A percentile compares a stretch with the other conserved stretches of the same genome.
These are phyloP conservation scores for Xylophagus ater DNA, from an alignment of 2,888 invertebrate genomes.

Conservation along the genomic window DNA sequence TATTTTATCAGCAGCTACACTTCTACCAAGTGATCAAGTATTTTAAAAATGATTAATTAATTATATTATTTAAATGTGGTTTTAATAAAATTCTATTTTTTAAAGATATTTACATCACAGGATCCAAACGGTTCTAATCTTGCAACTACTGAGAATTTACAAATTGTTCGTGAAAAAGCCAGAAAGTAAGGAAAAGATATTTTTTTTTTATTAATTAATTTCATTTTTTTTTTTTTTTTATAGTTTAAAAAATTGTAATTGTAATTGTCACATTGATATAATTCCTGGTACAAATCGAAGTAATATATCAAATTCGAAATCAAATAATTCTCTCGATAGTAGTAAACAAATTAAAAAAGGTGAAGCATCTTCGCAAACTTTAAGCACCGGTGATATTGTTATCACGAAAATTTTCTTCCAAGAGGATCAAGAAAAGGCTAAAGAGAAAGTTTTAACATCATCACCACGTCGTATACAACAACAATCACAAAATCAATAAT, in stretches of 20 bases:
- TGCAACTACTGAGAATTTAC: slow-evolving; percentile 36
- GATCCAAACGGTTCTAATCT: slow-evolving; percentile 33
- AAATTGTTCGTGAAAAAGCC: slow-evolving; percentile 35
- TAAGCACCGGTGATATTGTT: slow-evolving; percentile 86
- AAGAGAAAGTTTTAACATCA: slow-evolving; percentile 43
- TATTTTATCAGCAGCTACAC: slow-evolving; percentile 68
- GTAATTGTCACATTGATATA: slow-evolving; percentile 24
- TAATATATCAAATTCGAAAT: slow-evolving; percentile 23
- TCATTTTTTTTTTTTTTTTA: slow-evolving; percentile 11
- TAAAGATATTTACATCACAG: slow-evolving; percentile 29
- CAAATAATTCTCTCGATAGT: slow-evolving; percentile 20
- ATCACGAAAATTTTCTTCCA: slow-evolving; percentile 68
- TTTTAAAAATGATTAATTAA: background rate
- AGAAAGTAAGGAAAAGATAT: slow-evolving; percentile 27
- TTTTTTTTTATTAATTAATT: background rate
- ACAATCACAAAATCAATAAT: slow-evolving; percentile 6
- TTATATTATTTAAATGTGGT: slow-evolving; percentile 3
- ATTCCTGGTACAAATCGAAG: slow-evolving; percentile 20
- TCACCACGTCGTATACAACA: slow-evolving; percentile 39
- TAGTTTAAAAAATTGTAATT: slow-evolving; percentile 35
- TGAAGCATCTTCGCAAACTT: slow-evolving; percentile 63
- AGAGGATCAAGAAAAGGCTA: slow-evolving; percentile 46
- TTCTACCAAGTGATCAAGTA: slow-evolving; percentile 50
- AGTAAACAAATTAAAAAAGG: slow-evolving; percentile 33
- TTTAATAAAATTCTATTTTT: slow-evolving; percentile 9